Evolutionary conservation across 2,888 invertebrate genomes (phyloP), one percentile per base, ranked within the genome.

Genomic region (Orchesella flavescens): DNA sequence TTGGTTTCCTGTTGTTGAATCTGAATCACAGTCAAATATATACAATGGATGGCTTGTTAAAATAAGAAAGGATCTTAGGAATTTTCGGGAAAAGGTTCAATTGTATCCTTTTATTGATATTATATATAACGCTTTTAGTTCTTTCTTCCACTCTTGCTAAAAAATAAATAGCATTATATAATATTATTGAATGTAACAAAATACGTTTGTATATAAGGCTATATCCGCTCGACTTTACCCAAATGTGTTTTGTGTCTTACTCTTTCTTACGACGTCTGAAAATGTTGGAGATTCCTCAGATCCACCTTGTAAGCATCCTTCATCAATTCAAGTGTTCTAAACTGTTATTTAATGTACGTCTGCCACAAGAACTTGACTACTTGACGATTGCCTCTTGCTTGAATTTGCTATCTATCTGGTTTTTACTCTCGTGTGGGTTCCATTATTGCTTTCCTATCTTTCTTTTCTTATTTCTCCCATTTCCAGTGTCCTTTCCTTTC

Each of bases 291-390:
- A 59, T 71, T 71, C 69, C 61, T 49, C 66, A 69, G 71, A 78
- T 72, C 71, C 78, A 78, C 78, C 78, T 78, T 78, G 63, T 19
- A 78, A 69, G 55, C 61, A 61, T 63, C 71, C 55, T 59, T 78
- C 78, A 72, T 78, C 78, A 71, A 71, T 72, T 78, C 78, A 78
- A 78, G 78, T 78, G 78, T 72, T 71, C 63, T 71, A 78, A 78
- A 78, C 78, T 71, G 78, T 78, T 72, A 78, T 78, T 78, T 78
- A 78, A 78, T 78, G 69, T 61, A 55, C 34, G 53, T 61, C 65
- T 65, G 65, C 65, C 72, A 21, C 59, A 21, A 68, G 34, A 34
- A 59, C 72, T 72, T 13, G n/a, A 49, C 24, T 61, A 69, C 77
- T 71, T 63, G 23, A 61, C 55, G 63, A 78, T 71, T 78, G 66